Evolutionary conservation across 2,888 invertebrate species (phyloP), one percentile per base, ranked within the genome.

Genomic region (Amorpha juglandis): DNA sequence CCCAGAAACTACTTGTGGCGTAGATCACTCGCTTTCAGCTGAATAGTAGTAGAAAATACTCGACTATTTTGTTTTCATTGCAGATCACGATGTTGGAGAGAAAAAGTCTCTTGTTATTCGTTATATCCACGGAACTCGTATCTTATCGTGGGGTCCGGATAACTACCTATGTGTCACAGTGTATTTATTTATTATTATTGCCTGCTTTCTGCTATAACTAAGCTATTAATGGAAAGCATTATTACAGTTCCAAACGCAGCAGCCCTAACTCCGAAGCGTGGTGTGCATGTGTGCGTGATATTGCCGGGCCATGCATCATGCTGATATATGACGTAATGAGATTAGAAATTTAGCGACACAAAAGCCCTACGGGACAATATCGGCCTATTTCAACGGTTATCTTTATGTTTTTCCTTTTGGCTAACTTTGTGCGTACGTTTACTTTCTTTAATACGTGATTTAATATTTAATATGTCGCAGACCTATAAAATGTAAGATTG

Each of bases 261-360:
- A 64, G 35, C 64, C 64, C 64, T 64, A n/a, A 16, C 33, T 16
- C 47, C 16, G 12, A 19, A 7, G 58, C 19, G 19, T 58, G 12
- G 3, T n/a, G 42, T 42, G 58, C 58, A 42, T 58, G 58, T 58
- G 58, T 42, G 42, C 64, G 77, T 77, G 72, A 78, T 79, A 78
- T 79, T 77, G 76, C 69, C 71, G 71, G 68, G 69, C 69, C 74
- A 77, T 82, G 77, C 74, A 80, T 83, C 83, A 82, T 70, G 62
- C 75, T 82, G 83, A 80, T 83, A 74, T 82, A 83, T 78, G 80
- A 78, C 78, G 74, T 82, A 81, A 81, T 81, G 81, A 80, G 80
- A 73, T 78, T 74, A 78, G 79, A 74, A 78, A 74, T 76, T 76
- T 75, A 73, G 58, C 58, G 58, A 58, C 58, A 58, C 58, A 58